Percentiles rank a stretch among this genome's conserved stretches.
phyloP scores from a whole-genome alignment of 1,140 invertebrate genomes.

The Neodiprion pinetum region DNA sequence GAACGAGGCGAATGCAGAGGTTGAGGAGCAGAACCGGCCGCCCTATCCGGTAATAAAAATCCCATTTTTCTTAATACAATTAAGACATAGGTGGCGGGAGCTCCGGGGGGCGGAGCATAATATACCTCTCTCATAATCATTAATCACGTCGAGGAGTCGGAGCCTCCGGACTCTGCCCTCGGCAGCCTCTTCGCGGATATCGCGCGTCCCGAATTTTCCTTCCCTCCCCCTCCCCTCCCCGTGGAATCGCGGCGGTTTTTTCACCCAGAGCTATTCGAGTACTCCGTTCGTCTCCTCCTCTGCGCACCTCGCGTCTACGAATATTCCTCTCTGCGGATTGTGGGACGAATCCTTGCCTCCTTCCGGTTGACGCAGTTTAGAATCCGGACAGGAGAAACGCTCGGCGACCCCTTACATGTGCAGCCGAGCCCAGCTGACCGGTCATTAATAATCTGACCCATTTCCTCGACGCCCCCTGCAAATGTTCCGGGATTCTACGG shows the following conservation, averaged over 20 bases:
- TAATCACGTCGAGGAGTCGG: constrained; percentile 46
- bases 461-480: constrained; percentile 52
- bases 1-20: neutral
- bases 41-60: constrained; percentile 35
- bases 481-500: neutral
- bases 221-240: neutral
- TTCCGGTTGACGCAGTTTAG: neutral
- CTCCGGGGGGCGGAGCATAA: constrained; percentile 44
- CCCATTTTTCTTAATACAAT: constrained; percentile 51
- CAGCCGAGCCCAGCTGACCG: constrained; percentile 48
- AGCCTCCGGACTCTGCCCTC: no score
- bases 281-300: no score
- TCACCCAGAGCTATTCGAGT: no score
- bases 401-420: neutral
- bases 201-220: neutral
- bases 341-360: neutral
- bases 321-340: no score
- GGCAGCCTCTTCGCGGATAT: neutral
- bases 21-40: neutral
- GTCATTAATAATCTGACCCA: constrained; percentile 62
- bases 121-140: constrained; percentile 58
- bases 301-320: no score
- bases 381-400: neutral
- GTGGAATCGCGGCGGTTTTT: neutral
- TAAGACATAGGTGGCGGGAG: constrained; percentile 43